phyloP scores from a whole-genome alignment of 2,113 vertebrate genomes.

The Jacana jacana region DNA sequence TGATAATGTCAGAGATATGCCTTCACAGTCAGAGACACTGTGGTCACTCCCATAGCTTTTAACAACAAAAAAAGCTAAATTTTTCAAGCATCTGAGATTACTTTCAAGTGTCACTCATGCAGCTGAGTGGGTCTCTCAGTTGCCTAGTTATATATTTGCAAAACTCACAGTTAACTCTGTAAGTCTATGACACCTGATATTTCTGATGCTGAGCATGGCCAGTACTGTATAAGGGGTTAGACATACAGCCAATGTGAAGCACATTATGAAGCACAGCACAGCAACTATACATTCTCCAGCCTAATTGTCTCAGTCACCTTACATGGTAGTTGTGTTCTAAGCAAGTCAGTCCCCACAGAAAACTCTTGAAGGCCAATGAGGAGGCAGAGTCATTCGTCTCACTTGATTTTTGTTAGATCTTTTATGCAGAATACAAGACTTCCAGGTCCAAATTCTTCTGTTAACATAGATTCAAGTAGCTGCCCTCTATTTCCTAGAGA shows the following conservation, averaged over 20 bases:
- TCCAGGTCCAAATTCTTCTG: not conserved
- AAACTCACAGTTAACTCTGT: not conserved
- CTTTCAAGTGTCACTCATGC: not conserved
- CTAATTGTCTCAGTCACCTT: not conserved
- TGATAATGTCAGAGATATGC: not conserved
- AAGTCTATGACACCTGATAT: not conserved
- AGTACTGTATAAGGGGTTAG: not conserved
- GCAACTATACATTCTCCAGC: not conserved
- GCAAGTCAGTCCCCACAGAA: not conserved
- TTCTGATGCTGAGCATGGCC: not conserved
- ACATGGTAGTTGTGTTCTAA: not conserved
- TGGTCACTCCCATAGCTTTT: not conserved
- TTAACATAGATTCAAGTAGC: not conserved
- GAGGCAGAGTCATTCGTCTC: not conserved
- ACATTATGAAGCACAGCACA: not conserved
- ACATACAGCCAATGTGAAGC: not conserved
- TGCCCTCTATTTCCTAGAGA: not conserved
- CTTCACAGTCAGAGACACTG: not conserved
- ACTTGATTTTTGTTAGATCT: not conserved
- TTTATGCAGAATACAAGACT: not conserved
- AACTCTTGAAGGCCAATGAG: not conserved
- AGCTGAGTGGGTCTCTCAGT: not conserved
- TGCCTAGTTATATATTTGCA: not conserved
- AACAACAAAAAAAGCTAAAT: not conserved
- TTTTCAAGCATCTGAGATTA: not conserved